phyloP scores from a whole-genome alignment of 2,113 vertebrate species.

The Ramphastos sulfuratus region DNA sequence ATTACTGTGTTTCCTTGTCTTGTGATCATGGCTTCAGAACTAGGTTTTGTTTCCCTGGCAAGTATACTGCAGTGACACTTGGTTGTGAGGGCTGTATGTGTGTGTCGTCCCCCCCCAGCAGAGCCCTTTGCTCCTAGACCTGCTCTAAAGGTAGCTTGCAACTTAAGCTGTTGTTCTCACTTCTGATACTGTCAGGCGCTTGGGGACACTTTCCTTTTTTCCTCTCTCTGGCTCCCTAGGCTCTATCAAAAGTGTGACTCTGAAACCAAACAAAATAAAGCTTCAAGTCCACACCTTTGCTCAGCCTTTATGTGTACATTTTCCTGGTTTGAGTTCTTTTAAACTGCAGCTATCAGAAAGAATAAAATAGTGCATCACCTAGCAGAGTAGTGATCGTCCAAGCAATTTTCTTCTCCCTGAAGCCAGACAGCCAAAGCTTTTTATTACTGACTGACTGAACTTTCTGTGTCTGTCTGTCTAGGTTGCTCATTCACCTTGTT shows the following conservation, averaged over 20 bases:
- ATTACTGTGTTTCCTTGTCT: not conserved
- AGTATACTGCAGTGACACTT: not conserved
- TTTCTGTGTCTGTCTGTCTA: conserved; percentile 42
- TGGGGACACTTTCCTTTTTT: conserved; percentile 44
- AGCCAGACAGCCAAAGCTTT: conserved; percentile 64
- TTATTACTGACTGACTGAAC: conserved; percentile 64
- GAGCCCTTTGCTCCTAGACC: not conserved
- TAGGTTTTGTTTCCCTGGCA: not conserved
- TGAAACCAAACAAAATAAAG: conserved; percentile 59
- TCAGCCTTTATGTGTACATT: conserved; percentile 39
- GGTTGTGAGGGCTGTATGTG: not conserved
- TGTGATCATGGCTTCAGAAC: not conserved
- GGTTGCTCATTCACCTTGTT: conserved; percentile 18
- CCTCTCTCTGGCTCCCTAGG: conserved; percentile 9
- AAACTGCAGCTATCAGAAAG: conserved; percentile 66
- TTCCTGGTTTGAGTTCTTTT: conserved; percentile 57
- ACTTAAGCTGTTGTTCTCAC: not conserved
- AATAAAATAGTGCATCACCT: conserved; percentile 63
- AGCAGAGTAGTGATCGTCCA: conserved; percentile 50
- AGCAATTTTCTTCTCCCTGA: conserved; percentile 64
- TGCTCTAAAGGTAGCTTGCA: not conserved
- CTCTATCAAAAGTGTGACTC: conserved; percentile 47
- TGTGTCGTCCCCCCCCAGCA: not conserved
- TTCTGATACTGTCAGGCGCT: conserved; percentile 19
- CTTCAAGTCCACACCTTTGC: conserved; percentile 62